Percentiles rank a stretch among this genome's conserved stretches.
Evolutionary conservation across 2,797 vertebrate genomes (phyloP).

Genomic region (Prionace glauca): DNA sequence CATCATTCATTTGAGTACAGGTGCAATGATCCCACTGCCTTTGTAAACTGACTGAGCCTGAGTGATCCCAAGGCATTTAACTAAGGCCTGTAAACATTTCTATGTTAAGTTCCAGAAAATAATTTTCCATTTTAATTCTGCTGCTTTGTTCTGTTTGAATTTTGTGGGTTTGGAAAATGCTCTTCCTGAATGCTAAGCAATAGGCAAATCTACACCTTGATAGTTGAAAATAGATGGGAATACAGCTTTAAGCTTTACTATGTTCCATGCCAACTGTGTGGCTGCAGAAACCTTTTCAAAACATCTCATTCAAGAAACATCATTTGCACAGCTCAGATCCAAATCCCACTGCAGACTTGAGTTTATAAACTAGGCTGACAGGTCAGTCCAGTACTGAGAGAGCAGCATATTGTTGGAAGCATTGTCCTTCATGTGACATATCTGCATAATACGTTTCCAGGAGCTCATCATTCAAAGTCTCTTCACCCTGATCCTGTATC

Average conservation of each 20-base stretch:
- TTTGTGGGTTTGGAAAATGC: background rate
- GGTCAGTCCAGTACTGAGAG: background rate
- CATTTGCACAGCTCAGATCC: background rate
- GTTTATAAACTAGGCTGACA: background rate
- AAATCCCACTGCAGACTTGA: background rate
- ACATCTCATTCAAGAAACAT: background rate
- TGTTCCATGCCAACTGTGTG: background rate
- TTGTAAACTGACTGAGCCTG: background rate
- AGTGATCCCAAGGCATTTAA: background rate
- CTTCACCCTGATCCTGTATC: too few relatives aligned
- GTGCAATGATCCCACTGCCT: background rate
- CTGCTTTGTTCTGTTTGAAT: background rate
- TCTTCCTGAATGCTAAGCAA: background rate
- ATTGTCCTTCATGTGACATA: background rate
- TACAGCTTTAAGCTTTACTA: background rate
- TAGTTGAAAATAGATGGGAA: background rate
- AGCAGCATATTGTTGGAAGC: background rate
- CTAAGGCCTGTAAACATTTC: background rate
- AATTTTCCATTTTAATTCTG: background rate
- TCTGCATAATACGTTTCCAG: background rate
- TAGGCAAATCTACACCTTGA: background rate
- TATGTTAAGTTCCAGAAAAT: background rate
- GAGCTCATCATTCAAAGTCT: background rate
- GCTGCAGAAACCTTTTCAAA: background rate
- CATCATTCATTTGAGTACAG: background rate